Base-by-base conservation (phyloP, 1,140 invertebrate genomes). In the Neodiprion pinetum region DNA sequence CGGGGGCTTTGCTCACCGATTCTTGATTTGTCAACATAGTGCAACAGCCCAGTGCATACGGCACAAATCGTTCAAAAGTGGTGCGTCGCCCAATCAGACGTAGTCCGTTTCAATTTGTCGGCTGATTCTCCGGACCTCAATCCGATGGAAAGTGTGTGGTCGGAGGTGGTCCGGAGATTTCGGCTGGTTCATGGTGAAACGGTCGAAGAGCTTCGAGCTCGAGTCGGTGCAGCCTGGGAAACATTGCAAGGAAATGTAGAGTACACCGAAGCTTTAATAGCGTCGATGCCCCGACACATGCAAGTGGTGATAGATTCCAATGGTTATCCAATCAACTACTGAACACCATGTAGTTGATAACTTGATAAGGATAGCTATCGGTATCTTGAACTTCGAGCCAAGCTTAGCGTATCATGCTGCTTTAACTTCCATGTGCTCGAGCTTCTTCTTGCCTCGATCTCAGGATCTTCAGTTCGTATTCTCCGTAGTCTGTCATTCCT, bases 141-240 rank as follows among this genome's bases (percentile, higher is more conserved):
- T 53, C 73, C 74, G 0, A 84, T 84, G 21, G 80, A 84, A 48
- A 83, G 82, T 48, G 75, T 84, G 1, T 85, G 81, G 80, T 76
- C 70, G 3, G 71, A 74, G 72, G 80, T 80, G 73, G 61, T 67
- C 10, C 61, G 74, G 7, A 9, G 70, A 3, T 21, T 67, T 12
- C 2, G 61, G 49, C 28, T 1, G 50, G 50, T 53, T 14, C 9
- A 53, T 9, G 9, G 50, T 14, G 50, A 53, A 53, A 14, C 9
- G 50, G 14, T 10, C 9, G 50, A 53, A 14, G 50, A 14, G 14
- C 50, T 53, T 14, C 14, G 50, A 10, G 9, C 9, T 10, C 50
- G 50, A 53, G 50, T 53, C 50, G 9, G 50, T 53, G 50, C 50
- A 14, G 50, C 50, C 14, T 53, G 14, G 50, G 50, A 53, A 53